Base-by-base conservation (phyloP, 2,888 invertebrate species). In the Drosophila neotestacea region DNA sequence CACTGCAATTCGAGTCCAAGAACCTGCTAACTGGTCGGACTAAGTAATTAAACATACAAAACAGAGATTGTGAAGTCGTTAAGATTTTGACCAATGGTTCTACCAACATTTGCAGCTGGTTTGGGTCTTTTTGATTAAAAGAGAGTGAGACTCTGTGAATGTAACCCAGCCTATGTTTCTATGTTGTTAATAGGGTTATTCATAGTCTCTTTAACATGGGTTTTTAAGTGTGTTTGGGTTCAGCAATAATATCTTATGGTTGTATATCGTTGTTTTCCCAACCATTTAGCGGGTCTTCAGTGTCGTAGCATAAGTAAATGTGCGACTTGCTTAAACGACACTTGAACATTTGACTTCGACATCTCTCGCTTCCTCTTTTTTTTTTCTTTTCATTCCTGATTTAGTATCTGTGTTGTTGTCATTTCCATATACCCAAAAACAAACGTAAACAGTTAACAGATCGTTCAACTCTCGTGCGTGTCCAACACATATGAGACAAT, bases 401-500 rank as follows among this genome's bases (percentile, higher is more conserved):
- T 48, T 38, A 13, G 22, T 32, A 6, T 50, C 27, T 6, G 27
- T 39, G 38, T 50, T 59, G 41, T 48, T 44, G 46, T 51, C 51
- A 32, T 44, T 44, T 59, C 70, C 13, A 50, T 30, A 51, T 36
- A 54, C 50, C 47, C 47, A 7, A 58, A 58, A 27, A 6, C 41
- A 59, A 60, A 50, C 34, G 7, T 36, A 48, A 44, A 50, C 69
- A 72, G 65, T 74, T 59, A 69, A 59, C 54, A 56, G 84, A 77
- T 70, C 84, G 55, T 86, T 84, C 74, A 85, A 83, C 85, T 76
- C 58, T 76, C 60, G 67, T 60, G 61, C 67, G 68, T 63, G 79
- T n/a, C 41, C 60, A 55, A 38, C 34, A 56, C 34, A 69, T 46
- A 32, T 44, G 60, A 30, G n/a, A 28, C 36, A 38, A 56, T 65